Conservation (phyloP, 2,113 vertebrate genomes). For the Corapipo altera region DNA sequence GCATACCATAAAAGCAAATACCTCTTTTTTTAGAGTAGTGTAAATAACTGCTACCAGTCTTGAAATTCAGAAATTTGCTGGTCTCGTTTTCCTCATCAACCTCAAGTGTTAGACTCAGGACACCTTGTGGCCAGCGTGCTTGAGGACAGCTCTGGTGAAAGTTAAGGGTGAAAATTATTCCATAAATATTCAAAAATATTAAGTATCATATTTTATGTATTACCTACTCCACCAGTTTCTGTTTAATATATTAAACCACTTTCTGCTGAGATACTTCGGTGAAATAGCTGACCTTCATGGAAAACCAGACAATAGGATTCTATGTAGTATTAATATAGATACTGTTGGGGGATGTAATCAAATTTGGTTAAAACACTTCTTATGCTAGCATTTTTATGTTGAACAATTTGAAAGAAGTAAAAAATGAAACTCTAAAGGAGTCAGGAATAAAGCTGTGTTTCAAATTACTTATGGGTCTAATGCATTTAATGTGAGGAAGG, state of each 20-base stretch:
- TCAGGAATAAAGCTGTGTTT: background rate
- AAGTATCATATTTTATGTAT: background rate
- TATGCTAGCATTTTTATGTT: background rate
- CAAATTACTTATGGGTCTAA: background rate
- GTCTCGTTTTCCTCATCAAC: rapidly evolving
- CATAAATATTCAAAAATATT: background rate
- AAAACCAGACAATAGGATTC: background rate
- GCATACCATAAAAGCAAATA: background rate
- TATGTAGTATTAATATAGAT: background rate
- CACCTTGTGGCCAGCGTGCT: background rate
- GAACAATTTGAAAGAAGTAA: background rate
- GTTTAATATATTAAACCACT: background rate
- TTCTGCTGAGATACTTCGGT: background rate
- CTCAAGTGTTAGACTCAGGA: background rate
- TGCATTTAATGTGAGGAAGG: background rate
- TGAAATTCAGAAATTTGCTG: background rate
- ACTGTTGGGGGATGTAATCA: background rate
- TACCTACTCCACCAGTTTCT: background rate
- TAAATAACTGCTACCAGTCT: background rate
- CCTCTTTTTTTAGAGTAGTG: background rate
- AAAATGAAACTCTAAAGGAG: background rate
- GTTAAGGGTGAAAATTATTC: background rate
- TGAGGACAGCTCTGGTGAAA: background rate
- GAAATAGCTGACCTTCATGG: background rate
- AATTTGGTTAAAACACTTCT: background rate